A percentile compares a stretch with the other conserved stretches of the same genome.
Conservation (phyloP, 2,888 invertebrate species). For the Morinoia aosen region DNA sequence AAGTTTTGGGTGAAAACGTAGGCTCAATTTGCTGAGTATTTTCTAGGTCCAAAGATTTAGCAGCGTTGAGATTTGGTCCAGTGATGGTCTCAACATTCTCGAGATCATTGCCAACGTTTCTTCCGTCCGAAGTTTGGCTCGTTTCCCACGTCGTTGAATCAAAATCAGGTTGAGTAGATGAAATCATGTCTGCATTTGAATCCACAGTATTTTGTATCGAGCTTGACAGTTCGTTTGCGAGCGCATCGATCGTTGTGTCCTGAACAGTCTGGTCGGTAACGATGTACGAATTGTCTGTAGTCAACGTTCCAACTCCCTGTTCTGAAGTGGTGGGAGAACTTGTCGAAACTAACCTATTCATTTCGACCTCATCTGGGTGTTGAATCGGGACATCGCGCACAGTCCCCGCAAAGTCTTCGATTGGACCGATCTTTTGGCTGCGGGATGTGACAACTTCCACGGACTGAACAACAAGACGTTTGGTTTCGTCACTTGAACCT, state of each 20-base stretch:
- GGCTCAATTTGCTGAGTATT: background rate
- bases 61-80: background rate
- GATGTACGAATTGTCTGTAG: background rate
- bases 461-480: conserved; percentile 28
- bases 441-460: conserved; percentile 8
- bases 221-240: background rate
- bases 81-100: background rate
- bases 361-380: background rate
- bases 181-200: background rate
- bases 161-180: background rate
- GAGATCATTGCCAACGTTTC: background rate
- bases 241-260: background rate
- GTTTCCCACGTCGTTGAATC: background rate
- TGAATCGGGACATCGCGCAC: background rate
- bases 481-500: background rate
- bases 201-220: background rate
- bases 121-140: background rate
- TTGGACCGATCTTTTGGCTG: background rate
- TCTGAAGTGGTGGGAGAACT: background rate
- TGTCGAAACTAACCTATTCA: background rate
- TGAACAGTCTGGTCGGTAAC: background rate
- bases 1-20: background rate
- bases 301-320: background rate
- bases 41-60: background rate
- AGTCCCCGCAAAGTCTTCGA: background rate